Evolutionary conservation across 2,797 vertebrate genomes (phyloP).

Genomic region (Sebastiscus albofasciatus): DNA sequence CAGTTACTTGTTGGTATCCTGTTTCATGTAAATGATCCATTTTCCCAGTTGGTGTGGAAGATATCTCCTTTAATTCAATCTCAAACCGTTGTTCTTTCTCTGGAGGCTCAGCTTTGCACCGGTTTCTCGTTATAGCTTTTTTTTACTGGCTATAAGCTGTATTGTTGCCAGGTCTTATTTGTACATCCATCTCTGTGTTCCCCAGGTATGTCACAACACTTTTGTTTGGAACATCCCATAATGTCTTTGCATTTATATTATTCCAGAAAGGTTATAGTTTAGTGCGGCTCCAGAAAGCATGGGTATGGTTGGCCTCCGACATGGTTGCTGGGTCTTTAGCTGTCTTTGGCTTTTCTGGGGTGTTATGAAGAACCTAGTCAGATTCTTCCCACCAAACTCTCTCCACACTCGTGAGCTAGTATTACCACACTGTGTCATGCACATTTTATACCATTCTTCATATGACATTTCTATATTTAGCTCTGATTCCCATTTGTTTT

Average conservation of each 20-base stretch:
- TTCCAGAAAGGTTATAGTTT: not conserved
- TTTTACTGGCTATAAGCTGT: not conserved
- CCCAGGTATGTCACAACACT: not conserved
- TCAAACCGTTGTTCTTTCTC: not conserved
- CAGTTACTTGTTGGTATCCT: not conserved
- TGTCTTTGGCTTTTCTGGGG: no score
- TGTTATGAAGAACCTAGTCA: no score
- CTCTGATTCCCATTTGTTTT: no score
- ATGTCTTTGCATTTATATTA: not conserved
- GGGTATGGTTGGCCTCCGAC: not conserved
- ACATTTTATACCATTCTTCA: no score
- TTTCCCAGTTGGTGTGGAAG: not conserved
- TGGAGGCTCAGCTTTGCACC: not conserved
- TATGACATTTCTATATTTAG: no score
- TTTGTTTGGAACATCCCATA: not conserved
- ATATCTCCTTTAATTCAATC: not conserved
- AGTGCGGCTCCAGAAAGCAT: not conserved
- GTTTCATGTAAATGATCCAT: not conserved
- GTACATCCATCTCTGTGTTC: not conserved
- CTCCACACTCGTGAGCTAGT: no score
- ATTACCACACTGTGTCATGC: no score
- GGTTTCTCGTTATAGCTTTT: not conserved
- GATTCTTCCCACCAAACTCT: no score
- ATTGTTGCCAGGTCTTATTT: not conserved
- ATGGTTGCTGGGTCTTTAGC: no score